Percentiles rank a stretch among this genome's conserved stretches.
Conservation (phyloP, 1,140 invertebrate species). For the Arctopsyche grandis region DNA sequence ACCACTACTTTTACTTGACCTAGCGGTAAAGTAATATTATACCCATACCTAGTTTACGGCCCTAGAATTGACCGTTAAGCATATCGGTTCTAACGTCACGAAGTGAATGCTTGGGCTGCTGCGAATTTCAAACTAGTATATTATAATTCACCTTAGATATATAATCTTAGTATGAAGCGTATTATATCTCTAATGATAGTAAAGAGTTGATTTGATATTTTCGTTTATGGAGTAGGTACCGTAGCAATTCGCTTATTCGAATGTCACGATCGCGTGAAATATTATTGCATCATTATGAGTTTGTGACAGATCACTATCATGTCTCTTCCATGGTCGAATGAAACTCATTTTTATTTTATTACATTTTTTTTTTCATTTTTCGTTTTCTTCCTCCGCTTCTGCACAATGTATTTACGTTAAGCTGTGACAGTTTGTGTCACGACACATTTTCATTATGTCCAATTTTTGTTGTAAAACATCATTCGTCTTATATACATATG, state of each 20-base stretch:
- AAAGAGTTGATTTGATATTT: no score
- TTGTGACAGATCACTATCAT: background rate
- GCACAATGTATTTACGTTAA: background rate
- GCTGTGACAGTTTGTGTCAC: background rate
- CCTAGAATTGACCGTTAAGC: background rate
- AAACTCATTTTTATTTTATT: background rate
- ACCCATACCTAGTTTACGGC: background rate
- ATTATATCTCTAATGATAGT: no score
- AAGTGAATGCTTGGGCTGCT: no score
- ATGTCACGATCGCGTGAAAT: constrained; percentile 23
- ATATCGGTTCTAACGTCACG: no score
- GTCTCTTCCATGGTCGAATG: background rate
- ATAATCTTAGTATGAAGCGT: no score
- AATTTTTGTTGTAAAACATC: background rate
- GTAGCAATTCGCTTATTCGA: background rate
- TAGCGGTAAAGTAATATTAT: no score
- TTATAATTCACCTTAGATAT: no score
- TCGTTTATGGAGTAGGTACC: no score
- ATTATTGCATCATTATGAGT: constrained; percentile 2
- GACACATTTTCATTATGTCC: background rate
- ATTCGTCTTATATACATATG: no score
- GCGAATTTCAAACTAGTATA: no score
- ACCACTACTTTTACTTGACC: no score
- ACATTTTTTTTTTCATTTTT: background rate
- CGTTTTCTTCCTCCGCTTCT: background rate